Percentiles rank a stretch among this genome's conserved stretches.
These are phyloP conservation scores for Diplodus sargus DNA, from an alignment of 2,797 vertebrate species.

Conservation along the genomic window DNA sequence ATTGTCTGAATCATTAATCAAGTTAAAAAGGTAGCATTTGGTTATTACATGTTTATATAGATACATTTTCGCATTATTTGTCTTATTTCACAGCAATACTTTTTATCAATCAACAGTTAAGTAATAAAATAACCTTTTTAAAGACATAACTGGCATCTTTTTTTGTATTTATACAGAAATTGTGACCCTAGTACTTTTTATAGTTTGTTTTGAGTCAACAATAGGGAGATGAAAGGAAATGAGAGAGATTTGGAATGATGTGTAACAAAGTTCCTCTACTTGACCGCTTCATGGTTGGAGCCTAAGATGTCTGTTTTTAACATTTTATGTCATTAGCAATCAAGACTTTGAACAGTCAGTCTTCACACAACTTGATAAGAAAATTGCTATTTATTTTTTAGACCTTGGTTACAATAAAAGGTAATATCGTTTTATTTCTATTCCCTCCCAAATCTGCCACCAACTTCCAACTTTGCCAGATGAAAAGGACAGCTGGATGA, in stretches of 20 bases:
- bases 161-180: neutral
- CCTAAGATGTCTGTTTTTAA: neutral
- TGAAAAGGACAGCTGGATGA: slow-evolving; percentile 55
- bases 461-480: slow-evolving; percentile 32
- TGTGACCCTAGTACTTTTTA: neutral
- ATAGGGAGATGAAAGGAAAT: neutral
- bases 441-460: slow-evolving; percentile 32
- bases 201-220: neutral
- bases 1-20: neutral
- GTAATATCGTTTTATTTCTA: slow-evolving; percentile 1
- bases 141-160: neutral
- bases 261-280: neutral
- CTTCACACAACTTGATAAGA: neutral
- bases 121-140: neutral
- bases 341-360: neutral
- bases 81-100: neutral
- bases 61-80: neutral
- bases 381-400: neutral
- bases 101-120: neutral
- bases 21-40: neutral
- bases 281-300: neutral
- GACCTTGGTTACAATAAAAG: neutral
- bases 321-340: neutral
- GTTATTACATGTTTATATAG: neutral
- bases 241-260: neutral